These are phyloP conservation scores for Chascanopsetta lugubris DNA, from an alignment of 2,113 vertebrate genomes.

Conservation along the genomic window DNA sequence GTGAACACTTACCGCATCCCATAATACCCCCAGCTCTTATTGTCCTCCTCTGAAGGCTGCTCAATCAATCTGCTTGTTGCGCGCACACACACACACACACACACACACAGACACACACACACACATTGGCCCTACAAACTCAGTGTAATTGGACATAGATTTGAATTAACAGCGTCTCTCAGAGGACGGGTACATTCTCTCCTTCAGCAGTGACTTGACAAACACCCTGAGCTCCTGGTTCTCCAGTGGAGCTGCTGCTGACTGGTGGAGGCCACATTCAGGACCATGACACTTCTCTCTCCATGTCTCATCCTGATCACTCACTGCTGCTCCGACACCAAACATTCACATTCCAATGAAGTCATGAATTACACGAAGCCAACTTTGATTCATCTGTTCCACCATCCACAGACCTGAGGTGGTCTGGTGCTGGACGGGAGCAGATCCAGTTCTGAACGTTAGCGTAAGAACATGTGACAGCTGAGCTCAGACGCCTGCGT, in stretches of 20 bases:
- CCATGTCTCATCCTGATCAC: constrained; percentile 52
- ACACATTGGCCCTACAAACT: constrained; percentile 13
- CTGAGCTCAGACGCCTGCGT: constrained; percentile 9
- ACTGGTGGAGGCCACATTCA: constrained; percentile 39
- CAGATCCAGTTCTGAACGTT: too few species aligned
- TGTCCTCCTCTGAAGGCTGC: constrained; percentile 13
- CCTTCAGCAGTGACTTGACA: constrained; percentile 70
- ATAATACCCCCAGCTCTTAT: constrained; percentile 31
- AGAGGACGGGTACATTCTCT: constrained; percentile 53
- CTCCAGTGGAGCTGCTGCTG: constrained; percentile 45
- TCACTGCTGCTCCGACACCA: constrained; percentile 29
- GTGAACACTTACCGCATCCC: constrained; percentile 37
- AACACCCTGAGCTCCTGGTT: constrained; percentile 54
- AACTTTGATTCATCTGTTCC: constrained; percentile 29
- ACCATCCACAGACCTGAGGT: constrained; percentile 22
- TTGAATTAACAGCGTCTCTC: constrained; percentile 64
- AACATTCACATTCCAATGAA: constrained; percentile 45
- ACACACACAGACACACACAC: constrained; percentile 1
- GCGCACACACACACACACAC: not conserved
- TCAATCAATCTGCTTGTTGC: constrained; percentile 34
- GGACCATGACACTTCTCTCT: constrained; percentile 33
- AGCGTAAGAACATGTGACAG: constrained; percentile 20
- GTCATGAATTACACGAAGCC: constrained; percentile 46
- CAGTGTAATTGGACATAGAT: constrained; percentile 73
- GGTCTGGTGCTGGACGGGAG: constrained; percentile 4